Conservation (phyloP, 2,888 invertebrate genomes). For the Cantharis lateralis region DNA sequence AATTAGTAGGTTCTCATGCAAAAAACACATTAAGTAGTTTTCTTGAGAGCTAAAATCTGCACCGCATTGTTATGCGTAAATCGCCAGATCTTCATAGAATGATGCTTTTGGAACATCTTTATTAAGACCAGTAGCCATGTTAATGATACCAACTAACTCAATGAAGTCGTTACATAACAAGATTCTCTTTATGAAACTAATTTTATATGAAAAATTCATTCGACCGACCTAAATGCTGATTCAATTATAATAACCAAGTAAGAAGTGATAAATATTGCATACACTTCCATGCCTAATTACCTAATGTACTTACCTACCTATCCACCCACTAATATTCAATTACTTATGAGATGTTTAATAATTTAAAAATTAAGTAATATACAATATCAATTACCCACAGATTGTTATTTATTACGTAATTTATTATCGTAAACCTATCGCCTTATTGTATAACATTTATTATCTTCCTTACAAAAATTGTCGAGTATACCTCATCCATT, state of each 20-base stretch:
- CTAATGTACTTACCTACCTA: background rate
- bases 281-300: background rate
- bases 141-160: constrained; percentile 6
- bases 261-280: background rate
- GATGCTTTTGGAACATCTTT: constrained; percentile 2
- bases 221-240: background rate
- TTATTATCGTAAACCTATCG: background rate
- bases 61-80: background rate
- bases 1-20: constrained; percentile 2
- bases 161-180: background rate
- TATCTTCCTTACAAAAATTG: background rate
- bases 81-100: background rate
- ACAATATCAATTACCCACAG: background rate
- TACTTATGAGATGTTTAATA: background rate
- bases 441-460: background rate
- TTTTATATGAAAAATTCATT: background rate
- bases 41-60: background rate
- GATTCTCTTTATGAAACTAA: background rate
- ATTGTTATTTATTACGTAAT: background rate
- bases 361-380: background rate
- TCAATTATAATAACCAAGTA: background rate
- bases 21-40: background rate
- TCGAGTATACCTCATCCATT: background rate
- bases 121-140: constrained; percentile 6
- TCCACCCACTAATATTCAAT: background rate